Evolutionary conservation across 1,140 invertebrate genomes (phyloP).

Genomic region (Hycleus cichorii): DNA sequence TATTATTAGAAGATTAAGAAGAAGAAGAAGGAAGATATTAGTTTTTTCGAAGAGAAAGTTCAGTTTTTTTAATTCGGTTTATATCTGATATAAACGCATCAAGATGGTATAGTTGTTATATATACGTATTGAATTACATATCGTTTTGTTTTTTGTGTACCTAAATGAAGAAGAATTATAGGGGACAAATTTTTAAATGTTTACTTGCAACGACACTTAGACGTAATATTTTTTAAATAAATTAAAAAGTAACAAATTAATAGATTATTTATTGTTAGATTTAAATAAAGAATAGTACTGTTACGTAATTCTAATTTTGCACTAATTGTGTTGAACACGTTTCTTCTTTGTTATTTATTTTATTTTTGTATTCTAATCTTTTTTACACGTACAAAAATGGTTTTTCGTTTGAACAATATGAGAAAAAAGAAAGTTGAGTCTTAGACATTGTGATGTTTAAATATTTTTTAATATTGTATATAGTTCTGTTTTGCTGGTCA

Average conservation of each 20-base stretch:
- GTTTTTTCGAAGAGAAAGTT: no score
- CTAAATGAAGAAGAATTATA: no score
- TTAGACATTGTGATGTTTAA: constrained; percentile 8
- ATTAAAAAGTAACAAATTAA: not conserved
- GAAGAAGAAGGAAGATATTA: no score
- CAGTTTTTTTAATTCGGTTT: no score
- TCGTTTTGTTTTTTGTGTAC: no score
- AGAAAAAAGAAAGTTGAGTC: not conserved
- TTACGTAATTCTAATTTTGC: constrained; percentile 9
- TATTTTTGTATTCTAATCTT: constrained; percentile 7
- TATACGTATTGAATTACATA: no score
- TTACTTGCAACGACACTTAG: constrained; percentile 27
- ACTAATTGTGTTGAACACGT: constrained; percentile 9
- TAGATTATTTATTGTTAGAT: constrained; percentile 19
- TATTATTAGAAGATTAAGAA: no score
- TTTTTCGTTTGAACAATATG: not conserved
- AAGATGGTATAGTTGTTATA: no score
- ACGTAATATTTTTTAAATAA: constrained; percentile 23
- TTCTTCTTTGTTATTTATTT: constrained; percentile 10
- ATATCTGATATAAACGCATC: no score
- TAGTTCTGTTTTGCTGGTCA: constrained; percentile 4
- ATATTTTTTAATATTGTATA: constrained; percentile 4
- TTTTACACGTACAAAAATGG: not conserved
- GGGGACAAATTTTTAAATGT: constrained; percentile 9
- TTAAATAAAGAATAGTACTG: constrained; percentile 8